phyloP scores from a whole-genome alignment of 2,888 invertebrate genomes.

The Rhyacophila evoluta region DNA sequence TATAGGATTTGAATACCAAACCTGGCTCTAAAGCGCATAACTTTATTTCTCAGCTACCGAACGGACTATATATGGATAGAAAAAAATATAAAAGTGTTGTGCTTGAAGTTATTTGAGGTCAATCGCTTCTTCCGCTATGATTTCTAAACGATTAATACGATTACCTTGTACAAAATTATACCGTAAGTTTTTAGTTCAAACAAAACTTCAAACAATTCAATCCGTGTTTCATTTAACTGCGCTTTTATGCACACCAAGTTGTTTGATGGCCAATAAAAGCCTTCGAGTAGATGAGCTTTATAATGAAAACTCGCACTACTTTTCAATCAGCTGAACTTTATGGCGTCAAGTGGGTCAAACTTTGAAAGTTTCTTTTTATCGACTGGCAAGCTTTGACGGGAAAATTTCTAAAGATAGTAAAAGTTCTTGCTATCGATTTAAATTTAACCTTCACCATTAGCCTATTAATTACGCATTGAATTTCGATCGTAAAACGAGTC shows the following conservation, averaged over 20 bases:
- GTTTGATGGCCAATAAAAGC: slow-evolving; percentile 2
- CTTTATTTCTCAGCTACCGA: no score
- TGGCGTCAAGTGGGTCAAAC: not conserved
- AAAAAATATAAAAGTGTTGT: no score
- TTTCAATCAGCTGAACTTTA: slow-evolving; percentile 14
- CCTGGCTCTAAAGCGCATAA: no score
- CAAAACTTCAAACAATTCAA: not conserved
- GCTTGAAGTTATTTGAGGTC: no score
- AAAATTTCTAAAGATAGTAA: not conserved
- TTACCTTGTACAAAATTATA: not conserved
- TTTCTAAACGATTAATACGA: not conserved
- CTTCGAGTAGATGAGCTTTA: not conserved
- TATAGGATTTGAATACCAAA: no score
- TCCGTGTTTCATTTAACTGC: not conserved
- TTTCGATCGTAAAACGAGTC: not conserved
- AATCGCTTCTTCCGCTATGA: no score
- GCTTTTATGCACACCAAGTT: not conserved
- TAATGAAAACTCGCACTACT: not conserved
- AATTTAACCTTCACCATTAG: not conserved
- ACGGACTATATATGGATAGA: no score
- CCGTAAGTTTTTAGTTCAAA: not conserved
- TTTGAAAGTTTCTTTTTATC: slow-evolving; percentile 1
- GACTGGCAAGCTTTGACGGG: not conserved
- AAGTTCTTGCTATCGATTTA: not conserved
- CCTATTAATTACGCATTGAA: not conserved